Conservation (phyloP, 2,113 vertebrate genomes). For the Psammodynastes pulverulentus region DNA sequence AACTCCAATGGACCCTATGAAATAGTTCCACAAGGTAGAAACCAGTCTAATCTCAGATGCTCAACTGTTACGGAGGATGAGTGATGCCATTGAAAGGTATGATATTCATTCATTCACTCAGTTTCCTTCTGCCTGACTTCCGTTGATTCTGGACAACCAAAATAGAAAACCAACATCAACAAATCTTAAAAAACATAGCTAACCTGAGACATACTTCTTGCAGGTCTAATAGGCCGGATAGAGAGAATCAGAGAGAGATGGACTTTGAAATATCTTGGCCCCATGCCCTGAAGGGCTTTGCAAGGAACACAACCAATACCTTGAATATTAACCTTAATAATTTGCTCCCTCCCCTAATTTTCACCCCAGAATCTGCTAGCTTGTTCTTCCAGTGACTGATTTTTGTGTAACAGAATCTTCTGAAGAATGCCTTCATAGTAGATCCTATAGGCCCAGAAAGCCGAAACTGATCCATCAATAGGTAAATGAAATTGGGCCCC, state of each 20-base stretch:
- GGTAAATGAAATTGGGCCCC: background rate
- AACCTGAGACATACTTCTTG: background rate
- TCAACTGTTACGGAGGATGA: background rate
- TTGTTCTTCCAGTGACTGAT: background rate
- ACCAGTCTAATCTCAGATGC: background rate
- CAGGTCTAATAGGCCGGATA: background rate
- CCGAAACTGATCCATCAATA: background rate
- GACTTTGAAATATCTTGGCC: background rate
- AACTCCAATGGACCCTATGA: background rate
- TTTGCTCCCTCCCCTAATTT: background rate
- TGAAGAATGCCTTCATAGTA: background rate
- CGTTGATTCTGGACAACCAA: background rate
- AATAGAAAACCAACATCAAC: background rate
- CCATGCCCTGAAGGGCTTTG: background rate
- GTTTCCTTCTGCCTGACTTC: background rate
- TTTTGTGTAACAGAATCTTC: background rate
- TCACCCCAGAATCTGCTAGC: background rate
- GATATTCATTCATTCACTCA: background rate
- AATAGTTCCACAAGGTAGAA: background rate
- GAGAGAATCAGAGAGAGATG: background rate
- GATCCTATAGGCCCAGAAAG: background rate
- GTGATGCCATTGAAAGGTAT: background rate
- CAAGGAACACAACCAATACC: background rate
- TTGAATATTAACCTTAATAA: background rate
- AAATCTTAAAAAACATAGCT: background rate